These are phyloP conservation scores for Crax fasciolata DNA, from an alignment of 2,797 vertebrate species.

Conservation along the genomic window DNA sequence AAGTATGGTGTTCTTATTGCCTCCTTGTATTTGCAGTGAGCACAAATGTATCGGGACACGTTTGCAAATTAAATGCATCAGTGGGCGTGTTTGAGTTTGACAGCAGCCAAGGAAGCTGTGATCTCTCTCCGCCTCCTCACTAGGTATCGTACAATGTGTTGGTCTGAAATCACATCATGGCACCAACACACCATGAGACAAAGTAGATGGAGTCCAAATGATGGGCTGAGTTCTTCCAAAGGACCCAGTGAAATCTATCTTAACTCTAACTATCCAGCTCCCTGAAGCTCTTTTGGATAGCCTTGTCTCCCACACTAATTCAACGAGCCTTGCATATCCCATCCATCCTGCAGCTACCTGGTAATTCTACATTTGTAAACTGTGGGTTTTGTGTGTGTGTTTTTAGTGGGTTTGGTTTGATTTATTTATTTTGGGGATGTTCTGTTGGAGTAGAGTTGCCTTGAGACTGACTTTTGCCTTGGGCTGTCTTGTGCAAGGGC, in stretches of 20 bases:
- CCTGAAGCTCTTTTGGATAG: background rate
- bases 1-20: background rate
- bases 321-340: too few relatives aligned
- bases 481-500: background rate
- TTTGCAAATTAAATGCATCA: slow-evolving; percentile 44
- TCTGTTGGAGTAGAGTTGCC: background rate
- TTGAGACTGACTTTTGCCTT: background rate
- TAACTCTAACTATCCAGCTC: background rate
- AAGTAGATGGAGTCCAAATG: background rate
- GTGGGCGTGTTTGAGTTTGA: slow-evolving; percentile 32
- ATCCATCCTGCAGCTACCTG: background rate
- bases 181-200: background rate
- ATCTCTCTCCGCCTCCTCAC: slow-evolving; percentile 13
- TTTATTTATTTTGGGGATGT: background rate
- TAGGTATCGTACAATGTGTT: background rate
- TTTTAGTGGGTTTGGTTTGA: background rate
- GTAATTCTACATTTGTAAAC: background rate
- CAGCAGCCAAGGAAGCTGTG: slow-evolving; percentile 35
- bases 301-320: too few relatives aligned
- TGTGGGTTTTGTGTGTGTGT: background rate
- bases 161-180: slow-evolving; percentile 1
- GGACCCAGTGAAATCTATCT: background rate
- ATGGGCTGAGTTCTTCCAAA: background rate
- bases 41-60: background rate
- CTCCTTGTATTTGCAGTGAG: background rate